Percentiles rank a stretch among this genome's conserved stretches.
phyloP scores from a whole-genome alignment of 2,797 vertebrate species.

The Muraenolepis orangiensis region DNA sequence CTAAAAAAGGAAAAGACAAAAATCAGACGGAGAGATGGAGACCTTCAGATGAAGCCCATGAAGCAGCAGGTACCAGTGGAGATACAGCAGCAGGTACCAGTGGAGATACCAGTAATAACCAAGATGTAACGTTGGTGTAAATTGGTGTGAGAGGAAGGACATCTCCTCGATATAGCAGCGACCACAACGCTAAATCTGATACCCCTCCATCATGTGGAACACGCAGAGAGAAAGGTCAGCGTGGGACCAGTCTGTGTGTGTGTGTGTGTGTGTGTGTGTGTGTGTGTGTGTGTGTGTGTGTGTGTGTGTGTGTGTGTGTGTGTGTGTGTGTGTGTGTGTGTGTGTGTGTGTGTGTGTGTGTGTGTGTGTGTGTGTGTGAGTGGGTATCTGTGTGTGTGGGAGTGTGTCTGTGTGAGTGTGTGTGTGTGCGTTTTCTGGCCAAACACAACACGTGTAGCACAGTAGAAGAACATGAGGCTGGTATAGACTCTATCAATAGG shows the following conservation, averaged over 20 bases:
- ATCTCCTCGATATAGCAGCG: not conserved
- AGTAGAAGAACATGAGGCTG: not conserved
- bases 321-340: not conserved
- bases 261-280: slow-evolving; percentile 1
- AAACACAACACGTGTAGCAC: not conserved
- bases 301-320: not conserved
- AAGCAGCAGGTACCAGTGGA: too few species aligned
- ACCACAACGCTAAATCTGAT: not conserved
- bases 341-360: too few species aligned
- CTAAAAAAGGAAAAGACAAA: not conserved
- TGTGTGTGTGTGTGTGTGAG: too few species aligned
- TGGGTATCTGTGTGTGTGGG: too few species aligned
- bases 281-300: not conserved
- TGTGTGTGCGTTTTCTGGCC: not conserved
- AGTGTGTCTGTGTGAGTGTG: too few species aligned
- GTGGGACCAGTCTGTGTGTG: not conserved
- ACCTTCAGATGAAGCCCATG: too few species aligned
- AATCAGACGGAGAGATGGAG: too few species aligned
- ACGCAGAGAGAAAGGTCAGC: not conserved
- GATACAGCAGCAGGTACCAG: too few species aligned
- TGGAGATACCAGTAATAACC: too few species aligned
- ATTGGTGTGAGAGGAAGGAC: too few species aligned
- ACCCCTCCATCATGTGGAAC: not conserved
- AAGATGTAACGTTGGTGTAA: too few species aligned
- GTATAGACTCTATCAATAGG: not conserved